Percentiles rank a stretch among this genome's conserved stretches.
These are phyloP conservation scores for Pentamera pediparva DNA, from an alignment of 53 echinoderm and acorn worm species.

Conservation along the genomic window DNA sequence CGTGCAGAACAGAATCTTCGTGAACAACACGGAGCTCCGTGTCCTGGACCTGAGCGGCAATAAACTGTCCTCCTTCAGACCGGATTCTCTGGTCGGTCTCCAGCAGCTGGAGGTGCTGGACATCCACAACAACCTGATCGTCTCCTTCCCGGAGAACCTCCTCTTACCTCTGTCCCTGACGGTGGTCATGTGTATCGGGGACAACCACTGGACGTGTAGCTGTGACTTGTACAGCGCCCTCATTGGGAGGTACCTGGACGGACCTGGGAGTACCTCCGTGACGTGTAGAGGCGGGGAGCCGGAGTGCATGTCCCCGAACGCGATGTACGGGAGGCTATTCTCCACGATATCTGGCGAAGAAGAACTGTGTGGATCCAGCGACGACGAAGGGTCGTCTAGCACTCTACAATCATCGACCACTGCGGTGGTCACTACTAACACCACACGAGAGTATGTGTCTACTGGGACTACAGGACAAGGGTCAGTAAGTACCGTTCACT, in stretches of 20 bases:
- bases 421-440: no score
- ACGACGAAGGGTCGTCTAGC: no score
- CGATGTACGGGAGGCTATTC: neutral
- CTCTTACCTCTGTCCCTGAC: neutral
- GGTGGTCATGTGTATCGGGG: conserved; percentile 1
- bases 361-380: no score
- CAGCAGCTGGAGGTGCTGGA: neutral
- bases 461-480: no score
- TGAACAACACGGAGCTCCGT: neutral
- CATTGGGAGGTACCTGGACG: neutral
- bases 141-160: neutral
- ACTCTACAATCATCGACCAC: no score
- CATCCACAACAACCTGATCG: conserved; percentile 9
- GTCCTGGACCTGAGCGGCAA: conserved; percentile 14
- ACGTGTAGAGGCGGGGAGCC: neutral
- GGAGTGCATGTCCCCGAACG: neutral
- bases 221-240: neutral
- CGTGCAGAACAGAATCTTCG: neutral
- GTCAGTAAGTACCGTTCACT: no score
- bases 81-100: neutral
- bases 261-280: neutral
- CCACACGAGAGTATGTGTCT: no score
- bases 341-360: neutral
- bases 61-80: neutral
- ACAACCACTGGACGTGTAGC: conserved; percentile 9